phyloP scores from a whole-genome alignment of 2,888 invertebrate genomes.

The Hedya salicella region DNA sequence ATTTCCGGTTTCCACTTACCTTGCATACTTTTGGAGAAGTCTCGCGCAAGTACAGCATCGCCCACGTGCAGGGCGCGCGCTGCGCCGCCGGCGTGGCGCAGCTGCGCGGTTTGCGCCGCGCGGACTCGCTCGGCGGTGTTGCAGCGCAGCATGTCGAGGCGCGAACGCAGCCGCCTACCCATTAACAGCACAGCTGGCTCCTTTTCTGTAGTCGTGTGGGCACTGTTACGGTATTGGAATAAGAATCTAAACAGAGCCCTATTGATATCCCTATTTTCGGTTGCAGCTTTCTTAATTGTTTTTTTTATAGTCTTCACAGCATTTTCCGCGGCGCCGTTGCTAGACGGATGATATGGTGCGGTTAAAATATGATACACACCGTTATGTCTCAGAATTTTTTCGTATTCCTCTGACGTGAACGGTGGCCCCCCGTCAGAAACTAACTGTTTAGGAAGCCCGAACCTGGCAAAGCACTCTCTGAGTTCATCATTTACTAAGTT shows the following conservation, averaged over 20 bases:
- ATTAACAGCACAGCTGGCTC: constrained; percentile 8
- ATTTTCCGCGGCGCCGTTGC: constrained; percentile 21
- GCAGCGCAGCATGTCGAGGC: constrained; percentile 12
- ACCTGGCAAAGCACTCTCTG: constrained; percentile 13
- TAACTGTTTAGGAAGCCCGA: constrained; percentile 11
- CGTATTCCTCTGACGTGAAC: constrained; percentile 11
- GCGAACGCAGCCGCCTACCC: constrained; percentile 7
- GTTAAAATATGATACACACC: background rate
- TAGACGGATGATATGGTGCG: constrained; percentile 3
- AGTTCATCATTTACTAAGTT: background rate
- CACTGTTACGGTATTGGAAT: constrained; percentile 6
- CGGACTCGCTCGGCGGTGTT: background rate
- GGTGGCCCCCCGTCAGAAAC: constrained; percentile 19
- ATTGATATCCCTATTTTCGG: background rate
- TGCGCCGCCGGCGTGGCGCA: constrained; percentile 12
- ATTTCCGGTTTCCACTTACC: background rate
- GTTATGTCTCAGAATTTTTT: background rate
- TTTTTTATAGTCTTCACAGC: constrained; percentile 10
- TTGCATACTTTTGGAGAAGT: background rate
- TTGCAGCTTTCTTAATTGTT: background rate
- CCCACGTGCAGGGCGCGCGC: background rate
- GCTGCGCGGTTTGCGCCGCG: constrained; percentile 3
- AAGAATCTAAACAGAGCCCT: background rate
- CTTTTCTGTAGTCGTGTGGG: background rate
- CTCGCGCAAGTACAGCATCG: background rate